Conservation (phyloP, 2,797 vertebrate species). For the Malurus leucopterus region DNA sequence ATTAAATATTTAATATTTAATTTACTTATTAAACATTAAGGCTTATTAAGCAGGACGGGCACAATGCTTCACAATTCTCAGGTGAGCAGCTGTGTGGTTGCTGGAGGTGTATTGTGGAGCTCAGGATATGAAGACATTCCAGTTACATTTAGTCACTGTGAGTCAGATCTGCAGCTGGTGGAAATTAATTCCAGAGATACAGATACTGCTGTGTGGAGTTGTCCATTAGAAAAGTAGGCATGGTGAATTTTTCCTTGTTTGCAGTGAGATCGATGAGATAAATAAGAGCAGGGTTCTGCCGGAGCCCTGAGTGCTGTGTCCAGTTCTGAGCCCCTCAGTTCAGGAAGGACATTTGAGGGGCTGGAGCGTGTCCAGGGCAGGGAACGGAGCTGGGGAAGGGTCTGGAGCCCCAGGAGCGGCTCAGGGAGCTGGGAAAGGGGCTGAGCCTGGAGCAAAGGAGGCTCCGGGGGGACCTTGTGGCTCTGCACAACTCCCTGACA, state of each 20-base stretch:
- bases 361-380: too few species aligned
- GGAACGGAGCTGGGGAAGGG: too few species aligned
- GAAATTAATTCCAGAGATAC: not conserved
- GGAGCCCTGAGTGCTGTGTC: not conserved
- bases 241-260: not conserved
- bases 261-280: not conserved
- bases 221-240: not conserved
- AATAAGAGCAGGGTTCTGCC: not conserved
- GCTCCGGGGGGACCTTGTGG: too few species aligned
- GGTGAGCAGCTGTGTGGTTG: not conserved
- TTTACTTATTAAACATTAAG: conserved; percentile 28
- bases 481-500: too few species aligned
- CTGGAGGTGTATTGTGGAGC: not conserved
- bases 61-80: not conserved
- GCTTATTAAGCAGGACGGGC: conserved; percentile 14
- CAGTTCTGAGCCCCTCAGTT: too few species aligned
- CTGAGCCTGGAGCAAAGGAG: too few species aligned
- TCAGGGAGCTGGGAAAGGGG: too few species aligned
- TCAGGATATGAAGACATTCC: not conserved
- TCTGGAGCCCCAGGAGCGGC: too few species aligned
- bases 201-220: not conserved
- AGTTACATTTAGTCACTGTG: not conserved
- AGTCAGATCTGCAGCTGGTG: conserved; percentile 22
- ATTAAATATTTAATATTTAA: conserved; percentile 47
- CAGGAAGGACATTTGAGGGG: too few species aligned